Base-by-base conservation (phyloP, 2,113 vertebrate genomes). In the Merops nubicus region DNA sequence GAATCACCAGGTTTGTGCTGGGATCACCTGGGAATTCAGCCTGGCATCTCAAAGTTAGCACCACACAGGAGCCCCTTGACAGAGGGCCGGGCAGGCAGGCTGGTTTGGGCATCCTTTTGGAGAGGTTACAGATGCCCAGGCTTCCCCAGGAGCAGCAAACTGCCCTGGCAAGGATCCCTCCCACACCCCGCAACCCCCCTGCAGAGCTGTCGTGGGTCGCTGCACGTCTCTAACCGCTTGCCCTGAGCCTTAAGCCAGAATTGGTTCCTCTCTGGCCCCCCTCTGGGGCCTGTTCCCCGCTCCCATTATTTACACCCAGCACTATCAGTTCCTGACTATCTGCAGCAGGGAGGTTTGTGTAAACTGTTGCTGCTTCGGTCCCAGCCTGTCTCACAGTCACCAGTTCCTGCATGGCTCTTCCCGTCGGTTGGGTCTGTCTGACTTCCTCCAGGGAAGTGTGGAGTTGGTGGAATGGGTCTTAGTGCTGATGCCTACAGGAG, bases 291-390 rank as follows among this genome's bases (percentile, higher is more conserved):
- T 88, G 54, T 51, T 78, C 54, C 75, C 78, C 0, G 0, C 3
- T 88, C 23, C 82, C 72, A 43, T 90, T 93, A 78, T 92, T 85
- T 88, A 72, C 43, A 64, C 15, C 51, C 36, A 0, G 8, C 0
- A 0, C 75, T 92, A 96, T 93, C 94, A 93, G 96, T 96, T 96
- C 94, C 93, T 95, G 96, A 9, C 73, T 87, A 88, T 96, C 96
- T 91, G 93, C 68, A 78, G 56, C 60, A 54, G 47, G 59, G 82
- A 25, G 60, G 12, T 80, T 96, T 96, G 91, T 93, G 50, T 95
- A 96, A 96, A 96, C 85, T 94, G 88, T 60, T 54, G 82, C 69
- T 81, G 51, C 74, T 74, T 81, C 15, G 5, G 54, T 91, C 78
- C 64, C 94, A 91, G 88, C 50, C 72, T 1, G 5, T 86, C 80